Percentiles rank a stretch among this genome's conserved stretches.
Conservation (phyloP, 2,113 vertebrate genomes). For the Oophaga pumilio region DNA sequence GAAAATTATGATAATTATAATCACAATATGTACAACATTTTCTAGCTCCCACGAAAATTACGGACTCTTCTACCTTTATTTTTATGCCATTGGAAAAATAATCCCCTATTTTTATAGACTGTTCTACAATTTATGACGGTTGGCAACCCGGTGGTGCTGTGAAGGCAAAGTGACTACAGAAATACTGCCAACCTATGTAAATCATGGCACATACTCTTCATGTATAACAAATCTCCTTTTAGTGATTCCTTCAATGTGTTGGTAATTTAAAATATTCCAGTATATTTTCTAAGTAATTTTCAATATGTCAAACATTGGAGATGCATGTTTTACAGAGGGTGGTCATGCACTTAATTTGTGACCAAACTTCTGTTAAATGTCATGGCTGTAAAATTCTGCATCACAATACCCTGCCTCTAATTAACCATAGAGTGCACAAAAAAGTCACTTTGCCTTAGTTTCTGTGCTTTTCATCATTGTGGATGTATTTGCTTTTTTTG, state of each 20-base stretch:
- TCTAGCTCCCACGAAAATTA: not conserved
- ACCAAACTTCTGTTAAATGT: conserved; percentile 47
- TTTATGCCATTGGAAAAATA: no score
- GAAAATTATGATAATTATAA: not conserved
- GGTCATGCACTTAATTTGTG: conserved; percentile 39
- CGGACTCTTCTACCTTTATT: no score
- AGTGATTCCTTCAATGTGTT: not conserved
- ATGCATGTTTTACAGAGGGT: conserved; percentile 31
- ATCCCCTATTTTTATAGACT: no score
- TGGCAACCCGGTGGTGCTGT: not conserved
- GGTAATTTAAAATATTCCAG: not conserved
- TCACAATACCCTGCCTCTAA: conserved; percentile 2
- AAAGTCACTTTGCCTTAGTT: conserved; percentile 45
- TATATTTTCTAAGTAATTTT: not conserved
- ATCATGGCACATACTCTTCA: not conserved
- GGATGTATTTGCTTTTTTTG: conserved; percentile 18
- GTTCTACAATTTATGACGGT: not conserved
- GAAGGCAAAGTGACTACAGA: conserved; percentile 18
- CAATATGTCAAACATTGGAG: not conserved
- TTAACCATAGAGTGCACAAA: conserved; percentile 17
- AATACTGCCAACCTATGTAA: not conserved
- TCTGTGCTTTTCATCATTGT: conserved; percentile 25
- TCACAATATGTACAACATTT: not conserved
- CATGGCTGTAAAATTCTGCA: conserved; percentile 21
- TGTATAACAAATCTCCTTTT: not conserved